Percentiles rank a stretch among this genome's conserved stretches.
phyloP scores from a whole-genome alignment of 2,797 vertebrate genomes.

The Epinephelus awoara region DNA sequence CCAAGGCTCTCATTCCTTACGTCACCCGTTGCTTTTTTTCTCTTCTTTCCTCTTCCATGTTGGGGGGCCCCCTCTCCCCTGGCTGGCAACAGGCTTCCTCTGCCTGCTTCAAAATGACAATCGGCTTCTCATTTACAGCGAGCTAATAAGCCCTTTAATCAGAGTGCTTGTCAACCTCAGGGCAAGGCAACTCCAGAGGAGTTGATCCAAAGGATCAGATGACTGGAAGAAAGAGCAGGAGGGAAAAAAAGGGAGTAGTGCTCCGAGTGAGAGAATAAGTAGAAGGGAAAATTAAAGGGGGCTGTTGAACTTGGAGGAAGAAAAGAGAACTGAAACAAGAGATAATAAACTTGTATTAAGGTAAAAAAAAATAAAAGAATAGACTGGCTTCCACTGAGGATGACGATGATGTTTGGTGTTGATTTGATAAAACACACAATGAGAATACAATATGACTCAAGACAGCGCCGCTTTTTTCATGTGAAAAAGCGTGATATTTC shows the following conservation, averaged over 20 bases:
- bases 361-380: neutral
- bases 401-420: neutral
- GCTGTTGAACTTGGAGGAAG: slow-evolving; percentile 50
- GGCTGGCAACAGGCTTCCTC: slow-evolving; percentile 64
- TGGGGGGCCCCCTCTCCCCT: slow-evolving; percentile 55
- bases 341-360: slow-evolving; percentile 38
- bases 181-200: slow-evolving; percentile 70
- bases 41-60: slow-evolving; percentile 37
- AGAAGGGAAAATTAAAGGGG: slow-evolving; percentile 53
- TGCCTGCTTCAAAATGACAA: slow-evolving; percentile 74
- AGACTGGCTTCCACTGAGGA: slow-evolving; percentile 9
- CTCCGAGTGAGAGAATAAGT: slow-evolving; percentile 43
- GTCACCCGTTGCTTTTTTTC: slow-evolving; percentile 60
- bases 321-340: slow-evolving; percentile 38
- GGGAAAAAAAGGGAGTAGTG: slow-evolving; percentile 36
- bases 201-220: slow-evolving; percentile 78
- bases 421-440: slow-evolving; percentile 32
- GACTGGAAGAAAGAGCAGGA: slow-evolving; percentile 59
- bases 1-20: slow-evolving; percentile 77
- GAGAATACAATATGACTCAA: slow-evolving; percentile 9
- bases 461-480: neutral
- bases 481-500: slow-evolving; percentile 40
- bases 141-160: slow-evolving; percentile 84
- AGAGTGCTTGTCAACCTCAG: slow-evolving; percentile 77
- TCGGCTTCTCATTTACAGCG: slow-evolving; percentile 75